phyloP scores from a whole-genome alignment of 2,113 vertebrate species.

The Oryzias celebensis region DNA sequence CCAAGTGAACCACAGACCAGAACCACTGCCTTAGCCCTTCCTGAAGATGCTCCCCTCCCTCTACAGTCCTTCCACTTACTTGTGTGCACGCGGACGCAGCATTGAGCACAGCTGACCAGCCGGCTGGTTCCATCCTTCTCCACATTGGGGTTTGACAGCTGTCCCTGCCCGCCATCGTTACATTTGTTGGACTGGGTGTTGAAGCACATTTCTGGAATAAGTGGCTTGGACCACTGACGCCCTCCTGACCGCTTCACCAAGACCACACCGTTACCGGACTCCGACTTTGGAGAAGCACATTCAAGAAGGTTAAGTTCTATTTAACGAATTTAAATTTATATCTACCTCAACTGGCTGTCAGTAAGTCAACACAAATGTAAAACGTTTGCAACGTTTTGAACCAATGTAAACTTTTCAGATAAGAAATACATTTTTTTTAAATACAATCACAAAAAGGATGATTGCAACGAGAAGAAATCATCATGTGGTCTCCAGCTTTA shows the following conservation, averaged over 20 bases:
- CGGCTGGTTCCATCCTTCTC: constrained; percentile 90
- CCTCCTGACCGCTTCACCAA: constrained; percentile 46
- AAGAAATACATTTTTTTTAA: too few species aligned
- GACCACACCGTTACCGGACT: constrained; percentile 70
- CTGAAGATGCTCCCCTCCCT: neutral
- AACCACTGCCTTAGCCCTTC: too few species aligned
- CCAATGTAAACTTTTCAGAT: too few species aligned
- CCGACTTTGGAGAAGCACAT: constrained; percentile 71
- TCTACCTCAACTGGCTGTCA: too few species aligned
- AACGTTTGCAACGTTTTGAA: too few species aligned
- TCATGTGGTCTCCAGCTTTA: too few species aligned
- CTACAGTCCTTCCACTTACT: constrained; percentile 80
- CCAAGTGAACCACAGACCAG: too few species aligned
- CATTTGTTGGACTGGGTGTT: constrained; percentile 82
- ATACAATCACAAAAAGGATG: too few species aligned
- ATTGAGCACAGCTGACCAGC: constrained; percentile 89
- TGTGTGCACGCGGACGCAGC: constrained; percentile 90
- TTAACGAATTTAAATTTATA: neutral
- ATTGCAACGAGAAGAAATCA: too few species aligned
- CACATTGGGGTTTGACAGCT: constrained; percentile 86
- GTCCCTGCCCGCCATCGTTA: constrained; percentile 76
- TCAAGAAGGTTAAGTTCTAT: neutral
- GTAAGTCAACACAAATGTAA: too few species aligned
- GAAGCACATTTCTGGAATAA: constrained; percentile 98
- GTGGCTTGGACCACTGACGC: constrained; percentile 84